A percentile compares a stretch with the other conserved stretches of the same genome.
phyloP scores from a whole-genome alignment of 64 coral and sea anemone genomes.

The Stichodactyla helianthus region DNA sequence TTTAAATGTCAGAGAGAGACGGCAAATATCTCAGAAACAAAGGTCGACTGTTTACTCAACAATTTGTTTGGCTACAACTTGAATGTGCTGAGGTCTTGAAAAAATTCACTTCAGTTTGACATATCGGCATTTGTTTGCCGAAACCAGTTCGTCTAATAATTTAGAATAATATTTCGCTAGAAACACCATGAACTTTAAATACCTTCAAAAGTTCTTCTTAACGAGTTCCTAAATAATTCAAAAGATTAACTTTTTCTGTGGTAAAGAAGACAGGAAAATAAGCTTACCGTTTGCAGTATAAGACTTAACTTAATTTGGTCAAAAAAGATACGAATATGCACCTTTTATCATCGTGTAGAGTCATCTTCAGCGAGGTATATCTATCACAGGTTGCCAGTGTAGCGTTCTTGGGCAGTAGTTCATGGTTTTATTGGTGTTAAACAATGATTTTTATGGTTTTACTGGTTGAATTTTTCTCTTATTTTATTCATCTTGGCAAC shows the following conservation, averaged over 20 bases:
- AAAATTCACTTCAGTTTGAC: conserved; percentile 1
- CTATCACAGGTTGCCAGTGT: neutral
- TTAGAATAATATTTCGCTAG: neutral
- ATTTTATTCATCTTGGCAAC: conserved; percentile 17
- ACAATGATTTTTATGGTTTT: neutral
- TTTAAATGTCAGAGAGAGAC: neutral
- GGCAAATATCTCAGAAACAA: neutral
- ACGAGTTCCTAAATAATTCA: neutral
- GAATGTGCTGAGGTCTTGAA: neutral
- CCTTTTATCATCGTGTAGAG: conserved; percentile 61
- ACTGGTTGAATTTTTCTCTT: neutral
- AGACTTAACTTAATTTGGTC: too few relatives aligned
- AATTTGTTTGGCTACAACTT: neutral
- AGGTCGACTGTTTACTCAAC: neutral
- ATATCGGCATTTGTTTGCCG: neutral
- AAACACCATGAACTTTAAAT: neutral
- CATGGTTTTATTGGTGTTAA: neutral
- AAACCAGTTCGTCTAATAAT: neutral
- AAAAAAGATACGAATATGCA: conserved; percentile 74
- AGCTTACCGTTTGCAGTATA: neutral
- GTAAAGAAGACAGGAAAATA: neutral
- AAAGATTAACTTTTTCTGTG: neutral
- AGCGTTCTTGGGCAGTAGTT: neutral
- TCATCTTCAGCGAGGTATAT: conserved; percentile 22
- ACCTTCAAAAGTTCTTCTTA: neutral